phyloP scores from a whole-genome alignment of 2,797 vertebrate species.

The Ctenosaura bakeri region DNA sequence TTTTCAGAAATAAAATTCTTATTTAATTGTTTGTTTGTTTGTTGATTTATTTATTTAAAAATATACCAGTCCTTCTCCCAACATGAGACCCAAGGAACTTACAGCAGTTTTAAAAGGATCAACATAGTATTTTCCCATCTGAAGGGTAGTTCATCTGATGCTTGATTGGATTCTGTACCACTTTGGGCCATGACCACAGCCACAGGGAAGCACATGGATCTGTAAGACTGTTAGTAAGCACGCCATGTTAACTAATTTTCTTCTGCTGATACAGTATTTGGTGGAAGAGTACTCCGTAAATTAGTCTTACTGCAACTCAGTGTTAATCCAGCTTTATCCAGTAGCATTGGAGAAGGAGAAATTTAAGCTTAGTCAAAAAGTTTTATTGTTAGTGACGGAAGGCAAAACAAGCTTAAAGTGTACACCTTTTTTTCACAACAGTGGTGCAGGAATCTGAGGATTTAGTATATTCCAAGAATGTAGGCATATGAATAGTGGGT shows the following conservation, averaged over 20 bases:
- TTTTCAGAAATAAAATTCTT: too few relatives aligned
- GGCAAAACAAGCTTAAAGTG: neutral
- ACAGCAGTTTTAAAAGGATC: neutral
- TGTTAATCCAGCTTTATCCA: neutral
- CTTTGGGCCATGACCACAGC: neutral
- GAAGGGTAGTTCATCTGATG: neutral
- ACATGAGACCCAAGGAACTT: neutral
- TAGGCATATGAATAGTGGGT: too few relatives aligned
- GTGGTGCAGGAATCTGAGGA: neutral
- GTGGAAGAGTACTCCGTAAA: neutral
- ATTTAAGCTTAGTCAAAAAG: neutral
- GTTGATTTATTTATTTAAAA: too few relatives aligned
- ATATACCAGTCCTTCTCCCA: too few relatives aligned
- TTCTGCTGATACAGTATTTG: neutral
- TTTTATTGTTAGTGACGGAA: neutral
- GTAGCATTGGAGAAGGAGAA: neutral
- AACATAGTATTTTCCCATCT: neutral
- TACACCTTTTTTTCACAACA: too few relatives aligned
- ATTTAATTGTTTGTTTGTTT: too few relatives aligned
- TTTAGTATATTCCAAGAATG: neutral
- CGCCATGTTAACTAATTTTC: too few relatives aligned
- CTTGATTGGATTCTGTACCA: neutral
- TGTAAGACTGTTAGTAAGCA: neutral
- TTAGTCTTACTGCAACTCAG: neutral
- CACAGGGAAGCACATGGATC: neutral